Percentiles rank a stretch among this genome's conserved stretches.
Evolutionary conservation across 2,888 invertebrate species (phyloP).

Genomic region (Pseudanteris insignis): DNA sequence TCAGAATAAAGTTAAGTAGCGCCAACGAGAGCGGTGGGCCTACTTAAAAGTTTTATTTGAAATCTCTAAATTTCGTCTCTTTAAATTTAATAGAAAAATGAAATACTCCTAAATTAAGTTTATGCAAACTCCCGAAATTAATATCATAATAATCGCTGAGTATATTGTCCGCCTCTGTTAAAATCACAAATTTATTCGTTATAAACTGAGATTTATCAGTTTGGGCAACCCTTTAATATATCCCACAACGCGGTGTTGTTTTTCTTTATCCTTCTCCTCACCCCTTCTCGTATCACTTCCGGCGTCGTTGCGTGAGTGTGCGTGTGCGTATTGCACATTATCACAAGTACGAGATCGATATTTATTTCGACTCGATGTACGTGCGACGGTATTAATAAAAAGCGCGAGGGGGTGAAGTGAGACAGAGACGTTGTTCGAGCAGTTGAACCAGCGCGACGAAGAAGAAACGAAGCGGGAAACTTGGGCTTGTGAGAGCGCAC

Average conservation of each 20-base stretch:
- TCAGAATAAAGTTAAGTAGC: too few relatives aligned
- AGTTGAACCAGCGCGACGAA: not conserved
- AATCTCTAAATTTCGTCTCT: too few relatives aligned
- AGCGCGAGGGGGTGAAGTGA: too few relatives aligned
- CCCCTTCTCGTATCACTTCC: conserved; percentile 17
- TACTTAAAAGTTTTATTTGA: too few relatives aligned
- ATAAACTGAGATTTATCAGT: conserved; percentile 36
- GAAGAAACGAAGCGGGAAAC: conserved; percentile 13
- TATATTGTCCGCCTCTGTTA: conserved; percentile 9
- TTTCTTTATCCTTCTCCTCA: conserved; percentile 28
- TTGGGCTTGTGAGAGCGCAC: conserved; percentile 20
- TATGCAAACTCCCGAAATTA: too few relatives aligned
- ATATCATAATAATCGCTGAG: conserved; percentile 19
- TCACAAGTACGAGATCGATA: conserved; percentile 34
- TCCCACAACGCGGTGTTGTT: too few relatives aligned
- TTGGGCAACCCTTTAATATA: conserved; percentile 35
- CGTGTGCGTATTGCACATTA: conserved; percentile 20
- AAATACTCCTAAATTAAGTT: too few relatives aligned
- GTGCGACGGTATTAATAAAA: conserved; percentile 18
- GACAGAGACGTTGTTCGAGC: too few relatives aligned
- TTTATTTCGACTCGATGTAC: conserved; percentile 19
- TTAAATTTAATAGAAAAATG: too few relatives aligned
- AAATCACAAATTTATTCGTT: conserved; percentile 16
- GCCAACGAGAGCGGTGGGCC: too few relatives aligned
- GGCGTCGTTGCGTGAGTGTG: not conserved